These are phyloP conservation scores for Oryzias woworae DNA, from an alignment of 2,113 vertebrate genomes.

Conservation along the genomic window DNA sequence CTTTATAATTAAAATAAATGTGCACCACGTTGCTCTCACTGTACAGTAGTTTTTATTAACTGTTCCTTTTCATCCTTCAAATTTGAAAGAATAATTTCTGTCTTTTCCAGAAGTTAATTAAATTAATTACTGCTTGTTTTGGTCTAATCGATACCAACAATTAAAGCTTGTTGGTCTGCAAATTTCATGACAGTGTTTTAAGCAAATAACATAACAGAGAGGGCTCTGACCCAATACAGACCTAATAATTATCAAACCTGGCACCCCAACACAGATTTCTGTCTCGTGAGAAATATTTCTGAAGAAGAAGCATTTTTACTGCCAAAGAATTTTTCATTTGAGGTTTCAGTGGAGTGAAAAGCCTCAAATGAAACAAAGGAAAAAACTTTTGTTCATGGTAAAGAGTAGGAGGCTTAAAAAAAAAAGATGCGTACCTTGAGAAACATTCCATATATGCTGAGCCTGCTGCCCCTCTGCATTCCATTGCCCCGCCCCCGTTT, in stretches of 20 bases:
- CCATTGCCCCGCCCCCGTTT: slow-evolving; percentile 9
- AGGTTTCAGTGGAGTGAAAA: slow-evolving; percentile 71
- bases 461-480: slow-evolving; percentile 6
- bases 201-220: slow-evolving; percentile 6
- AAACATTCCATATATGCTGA: slow-evolving; percentile 14
- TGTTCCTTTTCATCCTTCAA: background rate
- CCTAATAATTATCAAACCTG: slow-evolving; percentile 26
- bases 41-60: background rate
- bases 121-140: slow-evolving; percentile 20
- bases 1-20: no score
- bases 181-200: background rate
- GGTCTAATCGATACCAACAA: slow-evolving; percentile 12
- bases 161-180: slow-evolving; percentile 2
- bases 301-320: slow-evolving; percentile 51
- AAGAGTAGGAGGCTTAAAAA: no score
- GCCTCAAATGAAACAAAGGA: slow-evolving; percentile 62
- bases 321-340: slow-evolving; percentile 69
- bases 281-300: slow-evolving; percentile 56
- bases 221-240: slow-evolving; percentile 8
- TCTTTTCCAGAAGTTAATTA: background rate
- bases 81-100: background rate
- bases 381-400: background rate
- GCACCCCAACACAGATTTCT: slow-evolving; percentile 38
- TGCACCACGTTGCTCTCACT: background rate
- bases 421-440: slow-evolving; percentile 11